Percentiles rank a stretch among this genome's conserved stretches.
These are phyloP conservation scores for Brachionus sp. DNA, from an alignment of 1,140 invertebrate genomes.

Conservation along the genomic window DNA sequence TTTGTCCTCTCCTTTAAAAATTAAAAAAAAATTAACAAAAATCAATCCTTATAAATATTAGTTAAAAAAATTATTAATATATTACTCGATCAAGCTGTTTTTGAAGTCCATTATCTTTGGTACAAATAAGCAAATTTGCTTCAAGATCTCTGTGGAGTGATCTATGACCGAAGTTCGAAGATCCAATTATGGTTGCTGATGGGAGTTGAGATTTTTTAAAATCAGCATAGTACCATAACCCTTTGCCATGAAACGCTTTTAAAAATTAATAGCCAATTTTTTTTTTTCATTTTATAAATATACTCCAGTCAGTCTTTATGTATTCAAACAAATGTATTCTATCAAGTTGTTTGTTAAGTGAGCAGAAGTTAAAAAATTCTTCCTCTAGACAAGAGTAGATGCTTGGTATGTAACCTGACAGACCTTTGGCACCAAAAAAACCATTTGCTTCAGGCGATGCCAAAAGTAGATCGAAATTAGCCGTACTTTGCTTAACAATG, in stretches of 20 bases:
- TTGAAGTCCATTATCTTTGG: conserved; percentile 69
- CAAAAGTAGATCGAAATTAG: too few species aligned
- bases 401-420: conserved; percentile 26
- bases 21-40: not conserved
- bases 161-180: conserved; percentile 79
- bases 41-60: too few species aligned
- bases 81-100: conserved; percentile 58
- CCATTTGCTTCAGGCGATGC: too few species aligned
- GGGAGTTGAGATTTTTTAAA: conserved; percentile 64
- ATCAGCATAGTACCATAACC: conserved; percentile 79
- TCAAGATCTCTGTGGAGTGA: conserved; percentile 88
- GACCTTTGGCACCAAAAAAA: not conserved
- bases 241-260: conserved; percentile 98
- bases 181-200: conserved; percentile 81
- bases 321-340: conserved; percentile 15
- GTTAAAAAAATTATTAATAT: too few species aligned
- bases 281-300: not conserved
- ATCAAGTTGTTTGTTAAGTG: not conserved
- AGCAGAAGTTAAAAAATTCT: conserved; percentile 33
- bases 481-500: too few species aligned
- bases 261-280: conserved; percentile 68
- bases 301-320: conserved; percentile 16
- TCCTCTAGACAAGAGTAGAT: conserved; percentile 26
- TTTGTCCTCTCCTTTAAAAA: conserved; percentile 20
- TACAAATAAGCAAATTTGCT: conserved; percentile 82